These are phyloP conservation scores for Cebus imitator DNA, from an alignment of 2,113 vertebrate genomes.

Conservation along the genomic window DNA sequence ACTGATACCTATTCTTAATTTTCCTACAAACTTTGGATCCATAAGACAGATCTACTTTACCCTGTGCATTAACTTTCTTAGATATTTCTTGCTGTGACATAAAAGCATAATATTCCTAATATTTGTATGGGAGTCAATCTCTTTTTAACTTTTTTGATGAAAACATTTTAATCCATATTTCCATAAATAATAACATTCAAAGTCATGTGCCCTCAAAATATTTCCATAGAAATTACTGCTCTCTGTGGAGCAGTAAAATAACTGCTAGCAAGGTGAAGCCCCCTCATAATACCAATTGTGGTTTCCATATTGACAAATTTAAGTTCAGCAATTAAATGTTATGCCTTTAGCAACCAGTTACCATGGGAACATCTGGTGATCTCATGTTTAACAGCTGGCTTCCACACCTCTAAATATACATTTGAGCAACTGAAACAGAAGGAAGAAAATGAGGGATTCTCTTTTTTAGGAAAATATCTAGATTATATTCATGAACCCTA, in stretches of 20 bases:
- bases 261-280: not conserved
- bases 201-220: not conserved
- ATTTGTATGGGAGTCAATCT: not conserved
- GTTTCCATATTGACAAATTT: constrained; percentile 48
- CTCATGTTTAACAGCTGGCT: constrained; percentile 17
- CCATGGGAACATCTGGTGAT: constrained; percentile 1
- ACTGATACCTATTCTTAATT: not conserved
- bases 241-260: not conserved
- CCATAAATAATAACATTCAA: not conserved
- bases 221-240: not conserved
- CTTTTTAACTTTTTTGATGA: not conserved
- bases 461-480: not conserved
- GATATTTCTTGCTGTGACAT: not conserved
- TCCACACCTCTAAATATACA: not conserved
- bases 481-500: not conserved
- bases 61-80: not conserved
- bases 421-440: constrained; percentile 22
- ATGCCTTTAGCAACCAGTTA: not conserved
- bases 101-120: not conserved
- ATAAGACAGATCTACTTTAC: not conserved
- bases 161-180: not conserved
- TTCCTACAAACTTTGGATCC: not conserved
- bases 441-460: not conserved
- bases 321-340: not conserved
- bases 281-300: not conserved